These are phyloP conservation scores for Caenorhabditis imperialis DNA, from an alignment of 2,888 invertebrate species.

Conservation along the genomic window DNA sequence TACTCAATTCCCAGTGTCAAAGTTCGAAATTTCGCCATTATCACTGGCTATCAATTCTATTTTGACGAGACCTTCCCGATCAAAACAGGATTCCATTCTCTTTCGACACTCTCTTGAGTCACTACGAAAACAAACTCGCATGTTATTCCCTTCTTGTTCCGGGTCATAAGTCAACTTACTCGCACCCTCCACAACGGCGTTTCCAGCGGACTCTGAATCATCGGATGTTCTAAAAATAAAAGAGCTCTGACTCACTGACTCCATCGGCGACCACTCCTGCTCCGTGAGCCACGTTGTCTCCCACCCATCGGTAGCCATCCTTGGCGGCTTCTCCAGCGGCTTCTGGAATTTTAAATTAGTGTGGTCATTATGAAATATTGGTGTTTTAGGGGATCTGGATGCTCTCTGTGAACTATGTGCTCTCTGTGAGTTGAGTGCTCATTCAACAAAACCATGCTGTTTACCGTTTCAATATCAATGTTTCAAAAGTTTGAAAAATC, in stretches of 20 bases:
- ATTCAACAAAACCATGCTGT: background rate
- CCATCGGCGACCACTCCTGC: conserved; percentile 35
- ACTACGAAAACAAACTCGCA: too few species aligned
- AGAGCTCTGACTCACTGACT: conserved; percentile 5
- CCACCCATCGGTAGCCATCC: conserved; percentile 27
- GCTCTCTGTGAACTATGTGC: too few species aligned
- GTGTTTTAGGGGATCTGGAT: too few species aligned
- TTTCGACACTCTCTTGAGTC: too few species aligned
- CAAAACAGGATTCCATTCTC: too few species aligned
- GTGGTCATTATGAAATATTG: background rate
- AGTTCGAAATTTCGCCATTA: too few species aligned
- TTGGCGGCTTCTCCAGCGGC: conserved; percentile 28
- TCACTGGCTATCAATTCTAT: too few species aligned
- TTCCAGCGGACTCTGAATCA: background rate
- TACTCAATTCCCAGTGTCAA: too few species aligned
- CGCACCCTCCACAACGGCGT: background rate
- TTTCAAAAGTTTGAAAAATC: background rate
- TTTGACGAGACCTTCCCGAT: too few species aligned
- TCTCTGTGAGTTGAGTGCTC: too few species aligned
- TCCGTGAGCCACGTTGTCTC: conserved; percentile 34
- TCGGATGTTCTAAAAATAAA: background rate
- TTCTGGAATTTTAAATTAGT: conserved; percentile 27
- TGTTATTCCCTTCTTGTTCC: too few species aligned
- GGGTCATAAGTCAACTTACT: too few species aligned
- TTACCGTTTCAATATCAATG: background rate